Conservation (phyloP, 1,140 invertebrate species). For the Geopemphigus sp. region DNA sequence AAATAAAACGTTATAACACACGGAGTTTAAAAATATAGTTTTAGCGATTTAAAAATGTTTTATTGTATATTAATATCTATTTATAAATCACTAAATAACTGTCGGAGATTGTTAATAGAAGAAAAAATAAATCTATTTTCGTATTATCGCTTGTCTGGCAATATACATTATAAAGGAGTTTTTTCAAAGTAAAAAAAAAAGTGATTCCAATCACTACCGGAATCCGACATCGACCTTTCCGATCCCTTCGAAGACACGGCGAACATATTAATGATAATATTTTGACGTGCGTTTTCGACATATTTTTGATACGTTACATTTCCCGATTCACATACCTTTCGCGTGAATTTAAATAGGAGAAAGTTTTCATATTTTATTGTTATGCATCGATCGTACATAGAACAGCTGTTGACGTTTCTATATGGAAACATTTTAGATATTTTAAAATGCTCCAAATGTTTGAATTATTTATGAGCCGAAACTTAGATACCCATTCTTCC, state of each 20-base stretch:
- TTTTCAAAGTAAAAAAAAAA: constrained; percentile 21
- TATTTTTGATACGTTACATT: not conserved
- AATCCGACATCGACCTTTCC: constrained; percentile 40
- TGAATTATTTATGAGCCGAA: constrained; percentile 25
- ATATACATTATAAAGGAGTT: constrained; percentile 8
- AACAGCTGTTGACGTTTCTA: not conserved
- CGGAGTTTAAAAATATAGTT: too few species aligned
- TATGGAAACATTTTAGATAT: not conserved
- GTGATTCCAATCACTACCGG: constrained; percentile 14
- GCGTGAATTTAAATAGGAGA: not conserved
- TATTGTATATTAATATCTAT: not conserved
- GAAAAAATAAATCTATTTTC: constrained; percentile 6
- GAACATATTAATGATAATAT: constrained; percentile 38
- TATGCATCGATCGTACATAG: not conserved
- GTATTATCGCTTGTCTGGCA: not conserved
- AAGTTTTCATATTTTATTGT: not conserved
- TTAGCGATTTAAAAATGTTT: too few species aligned
- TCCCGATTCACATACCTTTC: not conserved
- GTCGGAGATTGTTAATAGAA: not conserved
- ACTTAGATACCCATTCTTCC: not conserved
- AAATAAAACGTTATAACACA: too few species aligned
- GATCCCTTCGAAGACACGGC: not conserved
- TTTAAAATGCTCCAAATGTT: not conserved
- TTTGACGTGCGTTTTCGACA: constrained; percentile 5
- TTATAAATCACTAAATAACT: constrained; percentile 26